Evolutionary conservation across 2,113 vertebrate species (phyloP).

Genomic region (Indicator indicator): DNA sequence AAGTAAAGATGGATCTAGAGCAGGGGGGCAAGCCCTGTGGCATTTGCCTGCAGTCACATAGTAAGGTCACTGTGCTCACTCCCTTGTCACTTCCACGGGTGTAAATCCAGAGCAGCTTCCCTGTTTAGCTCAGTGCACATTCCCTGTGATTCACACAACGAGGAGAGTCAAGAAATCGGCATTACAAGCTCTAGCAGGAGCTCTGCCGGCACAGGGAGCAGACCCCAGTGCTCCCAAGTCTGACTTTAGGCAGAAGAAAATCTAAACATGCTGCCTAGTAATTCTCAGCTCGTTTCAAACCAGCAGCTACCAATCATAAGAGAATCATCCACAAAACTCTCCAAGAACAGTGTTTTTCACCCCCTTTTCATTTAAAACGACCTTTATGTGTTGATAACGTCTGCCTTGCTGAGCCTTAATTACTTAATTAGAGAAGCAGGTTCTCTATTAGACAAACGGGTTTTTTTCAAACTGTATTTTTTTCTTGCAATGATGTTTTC

Average conservation of each 20-base stretch:
- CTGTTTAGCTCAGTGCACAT: not conserved
- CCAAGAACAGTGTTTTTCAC: not conserved
- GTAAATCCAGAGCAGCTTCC: not conserved
- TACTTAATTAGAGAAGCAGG: conserved; percentile 70
- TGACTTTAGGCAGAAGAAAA: not conserved
- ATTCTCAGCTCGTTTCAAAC: conserved; percentile 2
- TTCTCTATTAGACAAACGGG: conserved; percentile 55
- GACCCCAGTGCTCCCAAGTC: not conserved
- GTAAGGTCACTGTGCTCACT: accelerated
- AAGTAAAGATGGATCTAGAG: too few relatives aligned
- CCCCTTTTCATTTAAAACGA: conserved; percentile 65
- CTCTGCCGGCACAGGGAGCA: not conserved
- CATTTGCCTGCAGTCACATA: not conserved
- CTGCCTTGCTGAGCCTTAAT: conserved; percentile 71
- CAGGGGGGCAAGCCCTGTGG: not conserved
- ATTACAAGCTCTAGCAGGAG: not conserved
- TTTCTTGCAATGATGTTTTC: not conserved
- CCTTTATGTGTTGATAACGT: conserved; percentile 60
- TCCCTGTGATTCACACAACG: accelerated
- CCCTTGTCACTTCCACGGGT: accelerated
- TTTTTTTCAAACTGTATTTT: conserved; percentile 1
- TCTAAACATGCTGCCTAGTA: not conserved
- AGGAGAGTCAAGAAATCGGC: not conserved
- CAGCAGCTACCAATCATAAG: not conserved
- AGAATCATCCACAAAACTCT: conserved; percentile 36